phyloP scores from a whole-genome alignment of 2,888 invertebrate species.

The Lasioglossum vierecki region DNA sequence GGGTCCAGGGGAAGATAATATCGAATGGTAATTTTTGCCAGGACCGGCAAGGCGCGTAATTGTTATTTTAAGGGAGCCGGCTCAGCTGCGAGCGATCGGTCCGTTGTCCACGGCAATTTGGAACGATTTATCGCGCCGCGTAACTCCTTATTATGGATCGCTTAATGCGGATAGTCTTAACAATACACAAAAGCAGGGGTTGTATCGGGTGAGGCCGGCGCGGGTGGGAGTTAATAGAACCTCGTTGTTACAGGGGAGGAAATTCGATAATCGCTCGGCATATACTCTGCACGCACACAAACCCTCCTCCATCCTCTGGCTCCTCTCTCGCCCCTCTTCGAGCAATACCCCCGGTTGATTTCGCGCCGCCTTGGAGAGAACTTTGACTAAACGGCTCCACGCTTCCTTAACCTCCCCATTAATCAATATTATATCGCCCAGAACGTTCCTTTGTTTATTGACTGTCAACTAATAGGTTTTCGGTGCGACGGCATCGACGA shows the following conservation, averaged over 20 bases:
- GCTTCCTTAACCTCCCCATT: conserved; percentile 84
- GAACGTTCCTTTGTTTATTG: conserved; percentile 84
- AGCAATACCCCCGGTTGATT: conserved; percentile 38
- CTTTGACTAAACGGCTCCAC: conserved; percentile 84
- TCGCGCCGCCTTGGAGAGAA: conserved; percentile 80
- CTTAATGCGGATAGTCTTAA: conserved; percentile 83
- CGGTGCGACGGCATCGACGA: conserved; percentile 74
- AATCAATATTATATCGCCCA: conserved; percentile 84
- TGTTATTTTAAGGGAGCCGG: not conserved
- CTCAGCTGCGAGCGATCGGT: conserved; percentile 38
- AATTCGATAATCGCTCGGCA: conserved; percentile 84
- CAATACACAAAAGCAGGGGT: conserved; percentile 81
- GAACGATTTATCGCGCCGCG: conserved; percentile 81
- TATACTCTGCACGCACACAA: conserved; percentile 76
- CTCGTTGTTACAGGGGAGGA: conserved; percentile 84
- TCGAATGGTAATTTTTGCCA: not conserved
- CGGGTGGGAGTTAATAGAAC: conserved; percentile 84
- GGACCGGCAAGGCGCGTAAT: not conserved
- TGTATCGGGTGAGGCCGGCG: conserved; percentile 78
- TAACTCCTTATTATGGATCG: conserved; percentile 82
- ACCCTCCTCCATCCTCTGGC: conserved; percentile 20
- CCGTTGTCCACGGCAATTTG: conserved; percentile 75
- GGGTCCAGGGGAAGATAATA: not conserved
- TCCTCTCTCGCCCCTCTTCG: not conserved
- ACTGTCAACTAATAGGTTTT: conserved; percentile 83